These are phyloP conservation scores for Chaunax sp. DNA, from an alignment of 2,797 vertebrate genomes.

Conservation along the genomic window DNA sequence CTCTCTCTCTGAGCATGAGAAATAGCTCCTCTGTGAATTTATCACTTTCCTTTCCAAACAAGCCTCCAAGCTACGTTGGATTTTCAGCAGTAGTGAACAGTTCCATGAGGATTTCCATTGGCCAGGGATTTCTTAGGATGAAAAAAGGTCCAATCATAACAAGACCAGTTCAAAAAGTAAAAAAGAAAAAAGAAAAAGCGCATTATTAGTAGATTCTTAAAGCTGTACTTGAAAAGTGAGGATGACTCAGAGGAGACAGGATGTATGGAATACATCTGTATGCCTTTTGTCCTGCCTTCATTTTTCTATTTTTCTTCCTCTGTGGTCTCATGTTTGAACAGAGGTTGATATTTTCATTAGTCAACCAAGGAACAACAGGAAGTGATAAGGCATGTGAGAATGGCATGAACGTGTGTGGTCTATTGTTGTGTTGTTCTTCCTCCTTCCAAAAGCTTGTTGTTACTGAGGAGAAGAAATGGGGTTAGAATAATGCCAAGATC, in stretches of 20 bases:
- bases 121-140: background rate
- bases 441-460: conserved; percentile 46
- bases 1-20: conserved; percentile 25
- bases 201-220: conserved; percentile 2
- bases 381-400: conserved; percentile 34
- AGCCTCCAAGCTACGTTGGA: background rate
- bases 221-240: background rate
- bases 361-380: conserved; percentile 6
- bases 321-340: conserved; percentile 15
- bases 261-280: background rate
- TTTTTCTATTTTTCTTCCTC: conserved; percentile 2
- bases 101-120: background rate
- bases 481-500: conserved; percentile 61
- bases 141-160: background rate
- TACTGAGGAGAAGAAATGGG: conserved; percentile 61
- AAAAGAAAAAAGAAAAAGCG: background rate
- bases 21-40: conserved; percentile 2
- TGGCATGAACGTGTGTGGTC: conserved; percentile 34
- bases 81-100: background rate
- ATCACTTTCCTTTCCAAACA: conserved; percentile 17
- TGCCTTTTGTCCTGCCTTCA: background rate
- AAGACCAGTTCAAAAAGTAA: background rate
- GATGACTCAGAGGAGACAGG: background rate
- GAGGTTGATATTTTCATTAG: conserved; percentile 35
- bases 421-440: conserved; percentile 38